Base-by-base conservation (phyloP, 2,797 vertebrate genomes). In the Mormyrops boulengeri region DNA sequence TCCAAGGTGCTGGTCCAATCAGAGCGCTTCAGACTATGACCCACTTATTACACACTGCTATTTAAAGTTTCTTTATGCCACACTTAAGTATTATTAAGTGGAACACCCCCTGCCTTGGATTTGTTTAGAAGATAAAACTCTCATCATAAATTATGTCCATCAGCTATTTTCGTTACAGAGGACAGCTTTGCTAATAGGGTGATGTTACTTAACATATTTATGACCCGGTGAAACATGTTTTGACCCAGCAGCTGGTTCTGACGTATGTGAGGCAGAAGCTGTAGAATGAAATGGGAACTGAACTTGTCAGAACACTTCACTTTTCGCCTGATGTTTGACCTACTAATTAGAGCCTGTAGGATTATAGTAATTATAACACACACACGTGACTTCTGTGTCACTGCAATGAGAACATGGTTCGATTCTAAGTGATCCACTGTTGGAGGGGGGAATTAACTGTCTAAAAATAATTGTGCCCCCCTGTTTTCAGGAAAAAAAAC, bases 351-450 rank as follows among this genome's bases (percentile, higher is more conserved):
- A 47, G n/a, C 26, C 26, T 50, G 30, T 34, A 41, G 87, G 88
- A 90, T 90, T 90, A 90, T 34, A 88, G 77, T 88, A 88, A 90
- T 90, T 90, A 90, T 88, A 52, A n/a, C n/a, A 88, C 55, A 50
- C 22, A 62, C 77, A 66, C 57, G 80, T 38, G 55, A 41, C 73
- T 69, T 30, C 80, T 60, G 73, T 90, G 77, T 26, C 73, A 85
- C 85, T 88, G 62, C 11, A 47, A n/a, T 47, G 4, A 52, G 60
- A 80, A 44, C 41, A 34, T 53, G 30, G 50, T 88, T 62, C 52
- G 85, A 80, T 85, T 85, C 55, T 8, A 85, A 88, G 55, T 69
- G 55, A 17, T 85, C 41, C 80, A 34, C 41, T 60, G 38, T n/a
- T 30, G 38, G 38, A 3, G 26, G 17, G 19, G 9, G 9, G 8